phyloP scores from a whole-genome alignment of 1,140 invertebrate genomes.

The Halesus radiatus region DNA sequence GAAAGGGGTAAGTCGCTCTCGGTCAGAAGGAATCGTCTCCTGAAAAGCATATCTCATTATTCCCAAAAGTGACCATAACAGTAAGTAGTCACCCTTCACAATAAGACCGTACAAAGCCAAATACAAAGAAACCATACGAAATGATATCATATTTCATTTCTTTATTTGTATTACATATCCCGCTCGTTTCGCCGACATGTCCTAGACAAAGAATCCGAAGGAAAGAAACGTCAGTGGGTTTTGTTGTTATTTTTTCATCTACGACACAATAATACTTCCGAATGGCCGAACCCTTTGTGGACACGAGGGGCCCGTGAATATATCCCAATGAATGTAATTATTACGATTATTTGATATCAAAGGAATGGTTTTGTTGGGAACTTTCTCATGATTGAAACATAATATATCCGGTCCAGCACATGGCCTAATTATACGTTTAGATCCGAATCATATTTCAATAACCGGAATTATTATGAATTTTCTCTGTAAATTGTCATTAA shows the following conservation, averaged over 20 bases:
- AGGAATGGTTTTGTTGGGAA: slow-evolving; percentile 41
- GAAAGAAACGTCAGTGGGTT: slow-evolving; percentile 53
- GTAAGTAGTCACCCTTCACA: slow-evolving; percentile 34
- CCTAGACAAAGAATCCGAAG: slow-evolving; percentile 52
- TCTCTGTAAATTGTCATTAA: too few relatives aligned
- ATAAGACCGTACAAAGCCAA: slow-evolving; percentile 9
- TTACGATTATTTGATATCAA: slow-evolving; percentile 54
- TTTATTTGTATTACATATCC: slow-evolving; percentile 54
- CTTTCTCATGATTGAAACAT: slow-evolving; percentile 48
- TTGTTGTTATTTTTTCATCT: slow-evolving; percentile 45
- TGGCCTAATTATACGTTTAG: slow-evolving; percentile 53
- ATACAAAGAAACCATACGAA: slow-evolving; percentile 51
- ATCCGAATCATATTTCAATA: slow-evolving; percentile 34
- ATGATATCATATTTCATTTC: slow-evolving; percentile 59
- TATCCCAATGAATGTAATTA: slow-evolving; percentile 54
- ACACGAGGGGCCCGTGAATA: slow-evolving; percentile 21
- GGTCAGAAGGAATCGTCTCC: neutral
- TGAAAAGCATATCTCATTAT: neutral
- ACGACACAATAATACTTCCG: slow-evolving; percentile 54
- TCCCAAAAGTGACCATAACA: slow-evolving; percentile 5
- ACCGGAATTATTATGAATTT: slow-evolving; percentile 33
- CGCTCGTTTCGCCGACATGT: slow-evolving; percentile 52
- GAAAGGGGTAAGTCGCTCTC: neutral
- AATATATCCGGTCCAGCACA: slow-evolving; percentile 53
- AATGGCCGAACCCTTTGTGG: slow-evolving; percentile 56